Base-by-base conservation (phyloP, 2,797 vertebrate genomes). In the Esox lucius region DNA sequence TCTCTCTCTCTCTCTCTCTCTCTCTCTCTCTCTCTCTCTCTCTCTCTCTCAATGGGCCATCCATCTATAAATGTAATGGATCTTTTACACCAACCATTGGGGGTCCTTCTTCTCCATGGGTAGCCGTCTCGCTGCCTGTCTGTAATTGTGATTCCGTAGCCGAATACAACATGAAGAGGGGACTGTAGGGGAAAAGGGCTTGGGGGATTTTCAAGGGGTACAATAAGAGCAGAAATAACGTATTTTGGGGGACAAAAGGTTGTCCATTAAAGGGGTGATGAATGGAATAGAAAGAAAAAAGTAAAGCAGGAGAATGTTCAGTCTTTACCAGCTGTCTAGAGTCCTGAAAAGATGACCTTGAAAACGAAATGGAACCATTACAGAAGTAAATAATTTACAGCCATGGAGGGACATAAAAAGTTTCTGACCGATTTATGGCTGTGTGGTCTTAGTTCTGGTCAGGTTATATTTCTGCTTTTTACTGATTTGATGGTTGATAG, bases 371-470 rank as follows among this genome's bases (percentile, higher is more conserved):
- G n/a, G n/a, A 59, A 59, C 49, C n/a, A 9, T 59, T 59, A 59
- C 3, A n/a, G 53, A 11, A n/a, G 33, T 22, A 81, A 84, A 84
- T 71, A 65, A 39, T 75, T 83, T 48, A 66, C 84, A 87, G 85
- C 82, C 83, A 78, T 71, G 78, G 56, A 76, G 35, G 82, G 80
- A 17, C 24, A 6, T 31, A 31, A 31, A 31, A 31, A 1, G 28
- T 31, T 31, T 12, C 61, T 64, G 22, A 64, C 17, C 16, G 15
- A 51, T 51, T 51, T 16, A 16, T 19, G 13, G 64, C 22, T 70
- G 19, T 70, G 19, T 61, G 19, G 31, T 46, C 26, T 39, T 31
- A 39, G 11, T 2, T 22, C 39, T 15, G 61, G 5, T 26, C 19
- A 16, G 9, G 62, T 4, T 59, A 59, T 51, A 12, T 39, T 4